A percentile compares a stretch with the other conserved stretches of the same genome.
phyloP scores from a whole-genome alignment of 2,888 invertebrate species.

The Nephrotoma flavescens region DNA sequence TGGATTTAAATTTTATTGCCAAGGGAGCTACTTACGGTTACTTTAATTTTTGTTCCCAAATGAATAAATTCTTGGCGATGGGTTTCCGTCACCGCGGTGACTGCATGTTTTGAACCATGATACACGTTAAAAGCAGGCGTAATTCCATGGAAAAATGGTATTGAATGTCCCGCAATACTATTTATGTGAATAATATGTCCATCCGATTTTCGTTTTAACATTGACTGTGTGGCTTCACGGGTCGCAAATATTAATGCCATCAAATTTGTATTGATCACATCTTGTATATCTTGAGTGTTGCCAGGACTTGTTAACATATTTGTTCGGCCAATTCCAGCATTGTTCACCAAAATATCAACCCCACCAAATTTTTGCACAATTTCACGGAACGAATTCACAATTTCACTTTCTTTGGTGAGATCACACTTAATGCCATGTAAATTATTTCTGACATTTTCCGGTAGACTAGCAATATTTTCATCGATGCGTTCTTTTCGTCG shows the following conservation, averaged over 20 bases:
- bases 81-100: constrained; percentile 23
- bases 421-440: constrained; percentile 36
- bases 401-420: constrained; percentile 36
- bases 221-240: constrained; percentile 33
- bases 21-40: constrained; percentile 10
- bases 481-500: constrained; percentile 32
- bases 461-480: constrained; percentile 12
- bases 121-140: constrained; percentile 17
- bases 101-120: constrained; percentile 21
- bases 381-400: constrained; percentile 37
- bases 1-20: constrained; percentile 22
- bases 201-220: constrained; percentile 28
- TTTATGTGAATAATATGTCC: constrained; percentile 35
- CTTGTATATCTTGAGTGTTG: constrained; percentile 18
- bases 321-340: constrained; percentile 32
- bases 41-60: not conserved
- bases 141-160: constrained; percentile 19
- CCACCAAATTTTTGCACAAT: constrained; percentile 35
- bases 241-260: constrained; percentile 31
- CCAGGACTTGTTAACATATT: constrained; percentile 12
- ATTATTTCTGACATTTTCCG: constrained; percentile 9
- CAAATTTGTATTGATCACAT: constrained; percentile 32
- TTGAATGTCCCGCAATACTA: constrained; percentile 32
- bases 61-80: too few species aligned
- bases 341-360: constrained; percentile 40